Conservation (phyloP, 2,797 vertebrate genomes). For the Crax fasciolata region DNA sequence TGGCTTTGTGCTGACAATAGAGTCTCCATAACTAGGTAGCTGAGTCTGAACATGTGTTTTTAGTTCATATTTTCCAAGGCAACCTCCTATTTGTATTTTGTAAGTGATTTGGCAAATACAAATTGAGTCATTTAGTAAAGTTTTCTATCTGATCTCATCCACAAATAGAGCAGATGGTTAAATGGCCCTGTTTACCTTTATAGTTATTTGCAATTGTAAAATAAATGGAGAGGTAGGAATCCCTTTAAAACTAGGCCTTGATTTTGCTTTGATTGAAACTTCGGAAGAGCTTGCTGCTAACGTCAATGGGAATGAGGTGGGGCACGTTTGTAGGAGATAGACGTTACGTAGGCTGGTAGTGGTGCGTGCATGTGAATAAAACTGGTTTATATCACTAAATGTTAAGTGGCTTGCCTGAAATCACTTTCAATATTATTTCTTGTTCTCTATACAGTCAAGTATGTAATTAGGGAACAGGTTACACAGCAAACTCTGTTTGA, state of each 20-base stretch:
- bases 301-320: neutral
- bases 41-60: neutral
- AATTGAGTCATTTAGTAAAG: neutral
- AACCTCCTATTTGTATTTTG: neutral
- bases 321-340: conserved; percentile 2
- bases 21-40: neutral
- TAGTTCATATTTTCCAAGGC: conserved; percentile 17
- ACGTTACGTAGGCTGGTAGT: neutral
- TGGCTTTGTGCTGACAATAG: neutral
- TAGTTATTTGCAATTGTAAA: neutral
- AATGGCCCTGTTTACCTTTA: conserved; percentile 1
- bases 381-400: conserved; percentile 35
- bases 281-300: neutral
- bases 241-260: neutral
- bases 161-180: conserved; percentile 21
- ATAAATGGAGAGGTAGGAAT: neutral
- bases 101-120: neutral
- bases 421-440: conserved; percentile 46
- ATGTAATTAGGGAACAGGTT: conserved; percentile 20
- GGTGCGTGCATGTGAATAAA: conserved; percentile 18
- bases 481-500: neutral
- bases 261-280: neutral
- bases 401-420: conserved; percentile 40
- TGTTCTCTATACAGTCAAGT: conserved; percentile 36
- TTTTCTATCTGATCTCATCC: neutral